Evolutionary conservation across 2,888 invertebrate species (phyloP).

Genomic region (Pandemis cinnamomeana): DNA sequence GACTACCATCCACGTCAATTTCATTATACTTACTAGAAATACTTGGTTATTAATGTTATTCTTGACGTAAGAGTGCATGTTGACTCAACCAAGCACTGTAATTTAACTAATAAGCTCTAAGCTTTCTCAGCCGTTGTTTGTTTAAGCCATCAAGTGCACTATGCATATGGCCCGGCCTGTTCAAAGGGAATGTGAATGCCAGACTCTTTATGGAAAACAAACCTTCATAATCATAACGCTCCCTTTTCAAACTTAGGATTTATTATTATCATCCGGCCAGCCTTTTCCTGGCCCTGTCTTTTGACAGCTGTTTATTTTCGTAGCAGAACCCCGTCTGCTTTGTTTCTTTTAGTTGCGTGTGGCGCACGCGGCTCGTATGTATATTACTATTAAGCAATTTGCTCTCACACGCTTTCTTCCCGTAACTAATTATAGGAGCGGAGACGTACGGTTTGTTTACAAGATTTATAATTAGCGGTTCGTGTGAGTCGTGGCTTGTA

Average conservation of each 20-base stretch:
- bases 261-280: slow-evolving; percentile 59
- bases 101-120: slow-evolving; percentile 32
- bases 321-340: slow-evolving; percentile 49
- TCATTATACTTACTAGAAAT: slow-evolving; percentile 35
- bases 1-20: slow-evolving; percentile 30
- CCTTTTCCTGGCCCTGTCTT: slow-evolving; percentile 55
- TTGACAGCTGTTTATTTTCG: slow-evolving; percentile 66
- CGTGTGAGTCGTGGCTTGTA: slow-evolving; percentile 46
- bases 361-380: slow-evolving; percentile 54
- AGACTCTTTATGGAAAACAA: slow-evolving; percentile 44
- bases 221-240: slow-evolving; percentile 54
- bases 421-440: slow-evolving; percentile 64
- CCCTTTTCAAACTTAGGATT: slow-evolving; percentile 52
- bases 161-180: slow-evolving; percentile 26
- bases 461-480: slow-evolving; percentile 62
- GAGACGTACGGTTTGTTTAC: slow-evolving; percentile 59
- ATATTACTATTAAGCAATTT: slow-evolving; percentile 75
- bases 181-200: slow-evolving; percentile 32
- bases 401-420: slow-evolving; percentile 76
- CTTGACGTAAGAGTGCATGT: slow-evolving; percentile 20
- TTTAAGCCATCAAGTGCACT: slow-evolving; percentile 22
- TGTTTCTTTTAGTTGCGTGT: slow-evolving; percentile 57
- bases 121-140: slow-evolving; percentile 34
- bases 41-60: slow-evolving; percentile 23
- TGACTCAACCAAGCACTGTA: slow-evolving; percentile 28